These are phyloP conservation scores for Benitochromis conjunctus DNA, from an alignment of 2,113 vertebrate species.

Conservation along the genomic window DNA sequence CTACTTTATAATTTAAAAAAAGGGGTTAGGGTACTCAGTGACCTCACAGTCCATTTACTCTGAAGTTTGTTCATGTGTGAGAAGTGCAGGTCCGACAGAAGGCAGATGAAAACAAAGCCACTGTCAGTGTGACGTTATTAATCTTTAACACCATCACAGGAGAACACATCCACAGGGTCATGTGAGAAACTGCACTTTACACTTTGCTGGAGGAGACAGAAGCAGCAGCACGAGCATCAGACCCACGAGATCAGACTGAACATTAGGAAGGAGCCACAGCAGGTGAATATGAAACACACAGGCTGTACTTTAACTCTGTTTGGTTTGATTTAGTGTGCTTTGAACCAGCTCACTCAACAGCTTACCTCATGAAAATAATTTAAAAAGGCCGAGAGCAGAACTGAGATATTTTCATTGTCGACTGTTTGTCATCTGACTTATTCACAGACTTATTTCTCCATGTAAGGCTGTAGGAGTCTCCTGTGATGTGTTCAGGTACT, in stretches of 20 bases:
- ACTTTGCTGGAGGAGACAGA: constrained; percentile 15
- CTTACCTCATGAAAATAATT: not conserved
- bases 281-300: not conserved
- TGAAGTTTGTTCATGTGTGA: not conserved
- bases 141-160: constrained; percentile 70
- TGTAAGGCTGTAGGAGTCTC: not conserved
- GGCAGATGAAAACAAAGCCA: not conserved
- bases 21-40: not conserved
- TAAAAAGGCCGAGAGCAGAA: not conserved
- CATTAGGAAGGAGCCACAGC: not conserved
- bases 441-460: not conserved
- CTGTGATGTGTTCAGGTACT: not conserved
- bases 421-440: not conserved
- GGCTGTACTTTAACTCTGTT: not conserved
- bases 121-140: constrained; percentile 47
- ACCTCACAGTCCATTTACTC: not conserved
- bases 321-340: not conserved
- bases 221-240: not conserved
- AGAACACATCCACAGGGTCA: constrained; percentile 55
- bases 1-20: not conserved
- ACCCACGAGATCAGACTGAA: not conserved
- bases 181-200: constrained; percentile 73
- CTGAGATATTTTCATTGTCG: not conserved
- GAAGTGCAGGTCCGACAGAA: not conserved
- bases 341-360: not conserved